Evolutionary conservation across 2,113 vertebrate species (phyloP).

Genomic region (Edolisoma coerulescens): DNA sequence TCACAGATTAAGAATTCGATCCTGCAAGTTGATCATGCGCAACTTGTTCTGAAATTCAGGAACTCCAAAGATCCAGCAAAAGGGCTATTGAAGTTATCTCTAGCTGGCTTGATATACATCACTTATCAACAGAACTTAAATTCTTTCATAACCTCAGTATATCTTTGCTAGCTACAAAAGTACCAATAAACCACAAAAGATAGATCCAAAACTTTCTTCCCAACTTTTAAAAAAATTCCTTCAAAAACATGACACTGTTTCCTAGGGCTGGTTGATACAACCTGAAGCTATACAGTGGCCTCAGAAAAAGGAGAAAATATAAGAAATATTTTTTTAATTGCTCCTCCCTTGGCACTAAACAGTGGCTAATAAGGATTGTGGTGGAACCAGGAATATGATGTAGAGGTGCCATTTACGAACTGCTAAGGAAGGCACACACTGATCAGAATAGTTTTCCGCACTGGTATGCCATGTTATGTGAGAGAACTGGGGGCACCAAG

Average conservation of each 20-base stretch:
- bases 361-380: not conserved
- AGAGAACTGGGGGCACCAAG: not conserved
- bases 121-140: not conserved
- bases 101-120: not conserved
- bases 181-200: not conserved
- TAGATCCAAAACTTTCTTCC: not conserved
- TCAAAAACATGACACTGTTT: not conserved
- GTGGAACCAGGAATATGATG: not conserved
- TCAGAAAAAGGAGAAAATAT: not conserved
- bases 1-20: not conserved
- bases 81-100: not conserved
- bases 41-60: not conserved
- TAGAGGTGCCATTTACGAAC: not conserved
- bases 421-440: not conserved
- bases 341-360: not conserved
- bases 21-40: not conserved
- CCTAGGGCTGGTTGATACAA: not conserved
- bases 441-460: not conserved
- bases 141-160: not conserved
- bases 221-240: not conserved
- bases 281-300: not conserved
- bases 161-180: not conserved
- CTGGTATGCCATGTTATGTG: not conserved
- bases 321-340: not conserved
- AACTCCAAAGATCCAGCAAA: not conserved